These are phyloP conservation scores for Orthonyx spaldingii DNA, from an alignment of 2,113 vertebrate genomes.

Conservation along the genomic window DNA sequence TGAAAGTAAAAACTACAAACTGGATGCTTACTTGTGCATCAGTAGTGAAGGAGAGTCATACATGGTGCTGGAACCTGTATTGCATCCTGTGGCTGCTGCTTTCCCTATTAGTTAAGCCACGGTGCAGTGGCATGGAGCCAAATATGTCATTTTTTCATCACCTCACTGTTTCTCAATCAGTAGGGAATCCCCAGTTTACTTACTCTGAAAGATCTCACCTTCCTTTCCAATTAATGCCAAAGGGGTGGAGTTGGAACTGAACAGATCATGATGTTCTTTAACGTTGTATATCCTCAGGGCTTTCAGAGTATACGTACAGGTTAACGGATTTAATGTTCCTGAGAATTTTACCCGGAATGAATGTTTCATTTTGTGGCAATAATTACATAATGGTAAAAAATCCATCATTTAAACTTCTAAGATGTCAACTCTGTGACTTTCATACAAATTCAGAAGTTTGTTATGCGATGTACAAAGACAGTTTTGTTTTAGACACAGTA, in stretches of 20 bases:
- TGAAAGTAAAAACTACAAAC: neutral
- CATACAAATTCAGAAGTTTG: neutral
- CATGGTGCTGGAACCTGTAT: neutral
- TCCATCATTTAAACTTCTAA: neutral
- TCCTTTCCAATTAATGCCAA: neutral
- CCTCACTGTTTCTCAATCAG: neutral
- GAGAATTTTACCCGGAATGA: neutral
- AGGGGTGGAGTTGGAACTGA: neutral
- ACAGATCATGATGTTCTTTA: neutral
- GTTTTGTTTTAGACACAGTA: conserved; percentile 20
- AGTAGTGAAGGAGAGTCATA: neutral
- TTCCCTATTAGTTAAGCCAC: neutral
- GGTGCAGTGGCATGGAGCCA: neutral
- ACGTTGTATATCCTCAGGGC: neutral
- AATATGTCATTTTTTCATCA: neutral
- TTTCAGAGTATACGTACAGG: neutral
- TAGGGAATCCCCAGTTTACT: neutral
- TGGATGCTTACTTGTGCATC: neutral
- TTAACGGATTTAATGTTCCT: neutral
- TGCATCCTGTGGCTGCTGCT: neutral
- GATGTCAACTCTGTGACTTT: neutral
- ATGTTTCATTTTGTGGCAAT: neutral
- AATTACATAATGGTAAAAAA: neutral
- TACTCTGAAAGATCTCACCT: neutral
- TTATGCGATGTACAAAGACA: neutral